Base-by-base conservation (phyloP, 2,113 vertebrate species). In the Rhinogobius similis region DNA sequence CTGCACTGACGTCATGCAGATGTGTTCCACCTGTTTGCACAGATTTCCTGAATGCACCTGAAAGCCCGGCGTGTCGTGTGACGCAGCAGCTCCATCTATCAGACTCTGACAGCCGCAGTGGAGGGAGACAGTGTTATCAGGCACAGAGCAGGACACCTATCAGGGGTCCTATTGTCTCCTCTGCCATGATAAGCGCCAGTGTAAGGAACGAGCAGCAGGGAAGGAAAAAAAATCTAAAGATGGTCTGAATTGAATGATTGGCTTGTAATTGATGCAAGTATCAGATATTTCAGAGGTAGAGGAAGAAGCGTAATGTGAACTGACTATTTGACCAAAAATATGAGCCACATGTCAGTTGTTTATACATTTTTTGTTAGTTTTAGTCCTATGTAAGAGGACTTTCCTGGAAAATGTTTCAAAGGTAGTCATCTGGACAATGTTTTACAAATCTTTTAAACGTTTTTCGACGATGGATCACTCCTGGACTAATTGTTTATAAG, bases 41-140 rank as follows among this genome's bases (percentile, higher is more conserved):
- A 56, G 53, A 1, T 46, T 53, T 32, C 41, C n/a, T 62, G 90
- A 86, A 87, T 92, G 83, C 75, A 82, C 86, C 86, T 90, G 89
- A 86, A 27, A 27, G 59, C 55, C 11, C 2, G 1, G 58, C 55
- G 46, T 6, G 29, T 27, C 50, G 27, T 26, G 71, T 14, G 55
- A 55, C 76, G 26, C 10, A 56, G 50, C 1, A 26, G 66, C 26
- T 70, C 65, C 66, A 79, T 82, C 73, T 43, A 66, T 86, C 80
- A 83, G 72, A 53, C 18, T 2, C 20, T 0, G 77, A 83, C 78
- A 79, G 80, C 64, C 23, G 71, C 58, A 41, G 52, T 29, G 52
- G 65, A 78, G 39, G 46, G 48, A 76, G 79, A 48, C 67, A 2
- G 39, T 38, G 56, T 82, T 86, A 85, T 88, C 84, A 76, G 84